Percentiles rank a stretch among this genome's conserved stretches.
These are phyloP conservation scores for Seriola quinqueradiata DNA, from an alignment of 2,113 vertebrate genomes.

Conservation along the genomic window DNA sequence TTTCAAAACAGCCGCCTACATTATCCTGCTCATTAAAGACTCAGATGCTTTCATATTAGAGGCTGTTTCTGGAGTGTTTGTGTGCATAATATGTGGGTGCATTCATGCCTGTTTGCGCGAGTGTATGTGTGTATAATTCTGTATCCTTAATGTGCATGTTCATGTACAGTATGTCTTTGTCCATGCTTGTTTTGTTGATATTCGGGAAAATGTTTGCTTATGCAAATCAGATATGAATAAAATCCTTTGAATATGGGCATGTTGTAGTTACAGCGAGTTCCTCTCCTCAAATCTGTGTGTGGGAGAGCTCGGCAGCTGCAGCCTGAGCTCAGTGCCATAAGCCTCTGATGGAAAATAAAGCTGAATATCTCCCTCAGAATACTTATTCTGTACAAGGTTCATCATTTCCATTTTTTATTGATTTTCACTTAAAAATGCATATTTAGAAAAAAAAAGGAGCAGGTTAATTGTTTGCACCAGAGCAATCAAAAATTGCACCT, in stretches of 20 bases:
- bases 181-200: constrained; percentile 56
- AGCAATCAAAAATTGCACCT: not conserved
- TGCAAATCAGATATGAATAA: constrained; percentile 63
- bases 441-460: not conserved
- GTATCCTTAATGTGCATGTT: constrained; percentile 41
- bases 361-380: constrained; percentile 5
- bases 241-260: constrained; percentile 48
- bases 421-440: not conserved
- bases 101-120: constrained; percentile 16
- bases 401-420: not conserved
- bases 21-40: constrained; percentile 69
- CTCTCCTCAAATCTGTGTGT: constrained; percentile 61
- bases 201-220: constrained; percentile 53
- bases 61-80: constrained; percentile 48
- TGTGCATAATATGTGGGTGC: constrained; percentile 39
- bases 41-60: constrained; percentile 50
- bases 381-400: not conserved
- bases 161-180: constrained; percentile 57
- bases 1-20: constrained; percentile 69
- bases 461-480: not conserved
- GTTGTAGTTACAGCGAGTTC: constrained; percentile 44
- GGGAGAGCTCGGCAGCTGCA: constrained; percentile 60
- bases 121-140: constrained; percentile 18
- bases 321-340: constrained; percentile 17
- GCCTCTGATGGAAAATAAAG: constrained; percentile 41